Conservation (phyloP, 92 coral and sea anemone genomes). For the Palythoa grandis region DNA sequence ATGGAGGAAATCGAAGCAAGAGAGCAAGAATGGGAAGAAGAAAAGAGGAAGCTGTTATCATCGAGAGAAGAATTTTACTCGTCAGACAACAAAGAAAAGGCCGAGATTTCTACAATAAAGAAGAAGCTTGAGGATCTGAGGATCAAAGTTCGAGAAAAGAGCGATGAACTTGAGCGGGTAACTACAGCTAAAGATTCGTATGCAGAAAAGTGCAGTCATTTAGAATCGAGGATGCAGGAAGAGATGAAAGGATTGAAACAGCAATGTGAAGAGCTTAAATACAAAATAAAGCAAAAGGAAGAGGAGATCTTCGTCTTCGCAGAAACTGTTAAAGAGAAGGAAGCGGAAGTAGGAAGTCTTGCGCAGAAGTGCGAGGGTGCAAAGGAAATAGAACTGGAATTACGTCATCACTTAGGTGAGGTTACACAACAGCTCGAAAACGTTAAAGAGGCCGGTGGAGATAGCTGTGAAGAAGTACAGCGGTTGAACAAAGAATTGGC, state of each 20-base stretch:
- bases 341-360: slow-evolving; percentile 55
- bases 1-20: slow-evolving; percentile 70
- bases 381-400: slow-evolving; percentile 80
- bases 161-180: slow-evolving; percentile 33
- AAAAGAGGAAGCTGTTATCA: slow-evolving; percentile 42
- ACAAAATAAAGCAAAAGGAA: slow-evolving; percentile 70
- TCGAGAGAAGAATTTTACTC: slow-evolving; percentile 5
- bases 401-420: slow-evolving; percentile 84
- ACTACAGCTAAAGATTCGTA: slow-evolving; percentile 33
- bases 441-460: slow-evolving; percentile 33
- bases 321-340: slow-evolving; percentile 61
- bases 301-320: slow-evolving; percentile 72
- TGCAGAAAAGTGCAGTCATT: slow-evolving; percentile 29
- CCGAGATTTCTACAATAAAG: slow-evolving; percentile 51
- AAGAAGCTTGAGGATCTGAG: slow-evolving; percentile 49
- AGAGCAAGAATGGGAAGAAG: slow-evolving; percentile 72
- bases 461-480: slow-evolving; percentile 20
- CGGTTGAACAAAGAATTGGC: slow-evolving; percentile 19
- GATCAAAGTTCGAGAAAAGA: slow-evolving; percentile 40
- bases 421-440: slow-evolving; percentile 80
- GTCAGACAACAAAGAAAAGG: slow-evolving; percentile 19
- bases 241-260: slow-evolving; percentile 52
- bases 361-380: slow-evolving; percentile 65
- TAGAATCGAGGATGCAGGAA: slow-evolving; percentile 52
- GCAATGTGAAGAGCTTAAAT: slow-evolving; percentile 69